Evolutionary conservation across 2,797 vertebrate species (phyloP).

Genomic region (Diglossa cyanea): DNA sequence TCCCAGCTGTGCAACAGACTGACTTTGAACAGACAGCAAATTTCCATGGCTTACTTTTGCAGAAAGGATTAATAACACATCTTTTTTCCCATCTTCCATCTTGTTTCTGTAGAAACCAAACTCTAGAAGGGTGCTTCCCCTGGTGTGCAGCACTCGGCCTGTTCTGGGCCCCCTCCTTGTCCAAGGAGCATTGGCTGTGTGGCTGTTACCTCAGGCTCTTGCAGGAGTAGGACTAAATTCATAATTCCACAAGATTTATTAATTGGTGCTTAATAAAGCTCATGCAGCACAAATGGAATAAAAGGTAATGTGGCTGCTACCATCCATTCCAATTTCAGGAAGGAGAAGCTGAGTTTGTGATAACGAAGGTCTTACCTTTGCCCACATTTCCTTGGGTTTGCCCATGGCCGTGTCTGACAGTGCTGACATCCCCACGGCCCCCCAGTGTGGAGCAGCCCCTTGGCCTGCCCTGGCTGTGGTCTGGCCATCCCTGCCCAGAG

Average conservation of each 20-base stretch:
- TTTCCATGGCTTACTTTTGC: background rate
- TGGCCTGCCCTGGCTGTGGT: background rate
- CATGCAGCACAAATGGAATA: background rate
- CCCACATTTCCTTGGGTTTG: background rate
- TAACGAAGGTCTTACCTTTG: background rate
- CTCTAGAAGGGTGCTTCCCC: background rate
- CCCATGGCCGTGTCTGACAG: rapidly evolving
- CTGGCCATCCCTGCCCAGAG: background rate
- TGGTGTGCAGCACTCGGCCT: rapidly evolving
- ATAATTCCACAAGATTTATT: background rate
- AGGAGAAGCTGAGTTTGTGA: background rate
- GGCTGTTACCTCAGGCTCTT: background rate
- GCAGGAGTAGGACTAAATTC: background rate
- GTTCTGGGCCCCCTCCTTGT: background rate
- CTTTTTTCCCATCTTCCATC: background rate
- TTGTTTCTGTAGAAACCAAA: background rate
- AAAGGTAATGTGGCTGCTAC: background rate
- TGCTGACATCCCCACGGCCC: rapidly evolving
- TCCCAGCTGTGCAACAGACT: constrained; percentile 53
- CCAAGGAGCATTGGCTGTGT: rapidly evolving
- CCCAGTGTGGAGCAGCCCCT: background rate
- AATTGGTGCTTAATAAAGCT: background rate
- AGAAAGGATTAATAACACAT: constrained; percentile 12
- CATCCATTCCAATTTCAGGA: background rate
- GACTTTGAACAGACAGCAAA: constrained; percentile 30